Percentiles rank a stretch among this genome's conserved stretches.
These are phyloP conservation scores for Crematogaster levior DNA, from an alignment of 2,888 invertebrate species.

Conservation along the genomic window DNA sequence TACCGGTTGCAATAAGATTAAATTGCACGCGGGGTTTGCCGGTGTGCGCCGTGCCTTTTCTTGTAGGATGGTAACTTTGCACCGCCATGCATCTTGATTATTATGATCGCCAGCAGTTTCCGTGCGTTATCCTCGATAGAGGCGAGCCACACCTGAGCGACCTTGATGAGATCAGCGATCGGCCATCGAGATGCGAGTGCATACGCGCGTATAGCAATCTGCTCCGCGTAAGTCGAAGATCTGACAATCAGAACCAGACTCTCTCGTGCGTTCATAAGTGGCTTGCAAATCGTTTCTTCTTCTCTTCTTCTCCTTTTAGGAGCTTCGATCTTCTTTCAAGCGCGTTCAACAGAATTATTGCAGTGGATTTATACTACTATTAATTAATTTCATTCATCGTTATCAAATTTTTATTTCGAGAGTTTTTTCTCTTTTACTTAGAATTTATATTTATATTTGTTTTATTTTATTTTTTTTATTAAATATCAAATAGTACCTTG, in stretches of 20 bases:
- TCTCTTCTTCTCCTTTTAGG: conserved; percentile 26
- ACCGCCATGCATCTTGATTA: conserved; percentile 40
- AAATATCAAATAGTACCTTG: not conserved
- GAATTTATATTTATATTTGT: no score
- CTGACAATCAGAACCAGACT: conserved; percentile 37
- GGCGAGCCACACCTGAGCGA: conserved; percentile 47
- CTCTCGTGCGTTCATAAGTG: conserved; percentile 60
- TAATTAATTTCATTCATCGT: conserved; percentile 19
- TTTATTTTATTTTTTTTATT: not conserved
- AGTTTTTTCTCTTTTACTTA: not conserved
- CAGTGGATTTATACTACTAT: not conserved
- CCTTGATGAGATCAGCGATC: conserved; percentile 56
- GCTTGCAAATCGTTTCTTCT: conserved; percentile 56
- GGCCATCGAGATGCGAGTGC: conserved; percentile 52
- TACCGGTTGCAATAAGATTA: conserved; percentile 28
- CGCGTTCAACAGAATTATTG: conserved; percentile 54
- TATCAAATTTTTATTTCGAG: not conserved
- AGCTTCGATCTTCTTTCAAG: conserved; percentile 54
- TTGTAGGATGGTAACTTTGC: conserved; percentile 36
- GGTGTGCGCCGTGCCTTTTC: not conserved
- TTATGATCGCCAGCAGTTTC: conserved; percentile 42
- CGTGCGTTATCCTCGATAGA: conserved; percentile 32
- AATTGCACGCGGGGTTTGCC: conserved; percentile 37
- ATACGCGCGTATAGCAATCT: conserved; percentile 44
- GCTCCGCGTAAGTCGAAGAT: conserved; percentile 45